Percentiles rank a stretch among this genome's conserved stretches.
Evolutionary conservation across 2,113 vertebrate genomes (phyloP).

Genomic region (Sapajus apella): DNA sequence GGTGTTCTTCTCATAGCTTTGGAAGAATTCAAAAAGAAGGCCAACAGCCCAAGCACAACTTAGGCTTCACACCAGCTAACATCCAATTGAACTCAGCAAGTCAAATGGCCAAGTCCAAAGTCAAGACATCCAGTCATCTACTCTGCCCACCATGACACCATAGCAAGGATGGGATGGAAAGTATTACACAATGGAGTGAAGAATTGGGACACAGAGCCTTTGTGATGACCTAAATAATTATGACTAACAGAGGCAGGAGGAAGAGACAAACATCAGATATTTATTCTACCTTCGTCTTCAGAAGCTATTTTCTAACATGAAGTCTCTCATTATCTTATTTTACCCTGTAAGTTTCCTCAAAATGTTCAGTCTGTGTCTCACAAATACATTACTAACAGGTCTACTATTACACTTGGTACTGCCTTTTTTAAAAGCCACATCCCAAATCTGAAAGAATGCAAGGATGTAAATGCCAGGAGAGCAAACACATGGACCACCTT

Average conservation of each 20-base stretch:
- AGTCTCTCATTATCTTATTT: background rate
- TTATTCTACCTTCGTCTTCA: background rate
- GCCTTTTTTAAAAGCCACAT: background rate
- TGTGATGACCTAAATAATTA: background rate
- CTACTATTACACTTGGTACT: background rate
- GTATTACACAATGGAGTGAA: background rate
- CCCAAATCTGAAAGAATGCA: background rate
- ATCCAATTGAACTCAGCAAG: background rate
- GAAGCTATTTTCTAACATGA: background rate
- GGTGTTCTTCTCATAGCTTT: background rate
- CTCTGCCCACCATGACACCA: background rate
- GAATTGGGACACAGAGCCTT: background rate
- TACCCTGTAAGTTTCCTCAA: background rate
- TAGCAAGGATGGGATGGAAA: background rate
- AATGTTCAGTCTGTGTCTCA: background rate
- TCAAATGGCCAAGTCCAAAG: background rate
- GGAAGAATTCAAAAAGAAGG: background rate
- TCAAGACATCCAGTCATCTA: background rate
- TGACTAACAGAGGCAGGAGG: background rate
- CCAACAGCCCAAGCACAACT: background rate
- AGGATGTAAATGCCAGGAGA: background rate
- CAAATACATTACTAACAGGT: background rate
- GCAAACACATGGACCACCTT: background rate
- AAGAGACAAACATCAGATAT: background rate
- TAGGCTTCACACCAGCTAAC: background rate